Evolutionary conservation across 2,113 vertebrate species (phyloP), one percentile per base, ranked within the genome.

Genomic region (Toxostoma redivivum): DNA sequence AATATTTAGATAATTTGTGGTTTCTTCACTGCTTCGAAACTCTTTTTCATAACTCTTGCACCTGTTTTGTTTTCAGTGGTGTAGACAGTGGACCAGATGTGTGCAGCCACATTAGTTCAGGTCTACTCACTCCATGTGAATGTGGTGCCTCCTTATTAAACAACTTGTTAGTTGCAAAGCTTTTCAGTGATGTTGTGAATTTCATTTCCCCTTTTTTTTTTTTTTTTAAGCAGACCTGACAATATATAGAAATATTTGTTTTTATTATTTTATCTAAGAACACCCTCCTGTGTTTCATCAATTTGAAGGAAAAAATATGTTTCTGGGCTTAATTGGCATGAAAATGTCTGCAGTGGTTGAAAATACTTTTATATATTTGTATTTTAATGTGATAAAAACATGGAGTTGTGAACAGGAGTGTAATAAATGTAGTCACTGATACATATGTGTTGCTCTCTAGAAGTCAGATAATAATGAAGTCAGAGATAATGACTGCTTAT

Each of bases 1-100:
- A 93, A 90, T 94, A 83, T 93, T 96, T 95, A 90, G 71, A 93
- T 92, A 2, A 60, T 83, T 70, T 95, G 92, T 93, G 92, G 71
- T 93, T 97, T 94, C 79, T 90, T 91, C 51, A 47, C 44, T 88
- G 48, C 79, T 96, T 92, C 18, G 5, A 93, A 93, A 92, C 76
- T 84, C 47, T 79, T 85, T 91, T 81, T 88, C 38, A 12, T 72
- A 78, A 62, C 79, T 81, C 92, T 93, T 92, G 67, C 90, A 96
- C 94, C 96, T 95, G 93, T 83, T 97, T 81, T 83, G n/a, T 95
- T 95, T 93, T 77, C 71, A 56, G 62, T 30, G 51, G 70, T 50
- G 6, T 12, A 83, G 79, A 70, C 74, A 83, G 62, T 64, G 71
- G 60, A 56, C 51, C 88, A 97, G 92, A 93, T 90, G 90, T 64